These are phyloP conservation scores for Drosophila rellima DNA, from an alignment of 2,888 invertebrate genomes.

Conservation along the genomic window DNA sequence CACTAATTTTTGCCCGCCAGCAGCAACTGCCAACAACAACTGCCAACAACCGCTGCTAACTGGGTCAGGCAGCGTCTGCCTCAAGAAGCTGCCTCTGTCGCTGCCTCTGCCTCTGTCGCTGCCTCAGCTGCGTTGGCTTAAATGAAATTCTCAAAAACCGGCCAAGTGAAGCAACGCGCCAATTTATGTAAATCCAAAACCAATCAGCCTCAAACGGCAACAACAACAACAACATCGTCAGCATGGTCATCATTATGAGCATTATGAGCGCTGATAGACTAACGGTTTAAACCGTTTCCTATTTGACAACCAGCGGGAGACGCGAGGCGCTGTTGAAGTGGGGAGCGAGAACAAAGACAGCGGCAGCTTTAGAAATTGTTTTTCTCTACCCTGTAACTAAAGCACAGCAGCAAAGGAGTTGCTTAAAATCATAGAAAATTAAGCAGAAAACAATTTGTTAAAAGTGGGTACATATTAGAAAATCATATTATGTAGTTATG, in stretches of 20 bases:
- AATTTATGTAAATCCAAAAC: conserved; percentile 78
- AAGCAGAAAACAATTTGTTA: too few species aligned
- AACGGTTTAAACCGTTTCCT: conserved; percentile 69
- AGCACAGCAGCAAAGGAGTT: not conserved
- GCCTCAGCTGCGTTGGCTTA: conserved; percentile 21
- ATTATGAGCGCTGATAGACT: conserved; percentile 65
- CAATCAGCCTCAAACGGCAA: conserved; percentile 71
- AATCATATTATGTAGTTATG: not conserved
- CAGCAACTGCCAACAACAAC: conserved; percentile 34
- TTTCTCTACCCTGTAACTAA: conserved; percentile 30
- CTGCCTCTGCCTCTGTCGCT: not conserved
- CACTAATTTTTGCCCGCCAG: conserved; percentile 64
- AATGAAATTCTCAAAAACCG: conserved; percentile 65
- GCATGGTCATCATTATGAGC: conserved; percentile 54
- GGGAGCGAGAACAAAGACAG: conserved; percentile 10
- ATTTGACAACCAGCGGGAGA: conserved; percentile 51
- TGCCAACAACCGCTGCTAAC: conserved; percentile 47
- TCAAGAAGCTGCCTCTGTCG: conserved; percentile 32
- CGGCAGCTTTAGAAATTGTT: conserved; percentile 26
- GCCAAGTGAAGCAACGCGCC: conserved; percentile 71
- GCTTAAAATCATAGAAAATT: not conserved
- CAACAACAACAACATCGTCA: conserved; percentile 33
- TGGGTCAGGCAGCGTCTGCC: conserved; percentile 63
- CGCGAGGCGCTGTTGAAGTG: conserved; percentile 1
- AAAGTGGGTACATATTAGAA: not conserved